Percentiles rank a stretch among this genome's conserved stretches.
These are phyloP conservation scores for Synodontis membranacea DNA, from an alignment of 2,113 vertebrate genomes.

Conservation along the genomic window DNA sequence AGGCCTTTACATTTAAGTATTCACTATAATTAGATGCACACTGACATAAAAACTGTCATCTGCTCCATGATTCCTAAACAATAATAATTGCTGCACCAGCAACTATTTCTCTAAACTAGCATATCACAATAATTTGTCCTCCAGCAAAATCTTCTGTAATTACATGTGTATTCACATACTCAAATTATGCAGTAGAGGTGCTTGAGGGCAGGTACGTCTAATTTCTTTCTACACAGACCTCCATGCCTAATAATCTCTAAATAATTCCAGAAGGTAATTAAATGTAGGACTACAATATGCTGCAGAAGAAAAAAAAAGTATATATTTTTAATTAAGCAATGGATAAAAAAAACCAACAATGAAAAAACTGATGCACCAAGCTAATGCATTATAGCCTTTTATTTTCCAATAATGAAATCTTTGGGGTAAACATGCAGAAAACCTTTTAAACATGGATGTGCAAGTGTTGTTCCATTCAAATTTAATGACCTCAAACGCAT, in stretches of 20 bases:
- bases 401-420: background rate
- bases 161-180: slow-evolving; percentile 8
- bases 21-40: slow-evolving; percentile 1
- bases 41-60: background rate
- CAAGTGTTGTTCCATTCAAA: background rate
- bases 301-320: background rate
- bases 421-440: background rate
- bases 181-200: slow-evolving; percentile 18
- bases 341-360: background rate
- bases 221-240: background rate
- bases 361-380: background rate
- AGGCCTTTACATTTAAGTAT: slow-evolving; percentile 6
- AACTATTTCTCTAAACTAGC: slow-evolving; percentile 15
- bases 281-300: background rate
- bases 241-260: background rate
- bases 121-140: slow-evolving; percentile 25
- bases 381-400: background rate
- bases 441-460: background rate
- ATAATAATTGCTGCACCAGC: background rate
- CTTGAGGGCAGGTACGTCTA: slow-evolving; percentile 27
- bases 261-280: slow-evolving; percentile 25
- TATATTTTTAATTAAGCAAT: background rate
- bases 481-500: background rate
- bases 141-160: slow-evolving; percentile 22
- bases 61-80: slow-evolving; percentile 28